Conservation (phyloP, 2,888 invertebrate species). For the Tenthredo mesomela region DNA sequence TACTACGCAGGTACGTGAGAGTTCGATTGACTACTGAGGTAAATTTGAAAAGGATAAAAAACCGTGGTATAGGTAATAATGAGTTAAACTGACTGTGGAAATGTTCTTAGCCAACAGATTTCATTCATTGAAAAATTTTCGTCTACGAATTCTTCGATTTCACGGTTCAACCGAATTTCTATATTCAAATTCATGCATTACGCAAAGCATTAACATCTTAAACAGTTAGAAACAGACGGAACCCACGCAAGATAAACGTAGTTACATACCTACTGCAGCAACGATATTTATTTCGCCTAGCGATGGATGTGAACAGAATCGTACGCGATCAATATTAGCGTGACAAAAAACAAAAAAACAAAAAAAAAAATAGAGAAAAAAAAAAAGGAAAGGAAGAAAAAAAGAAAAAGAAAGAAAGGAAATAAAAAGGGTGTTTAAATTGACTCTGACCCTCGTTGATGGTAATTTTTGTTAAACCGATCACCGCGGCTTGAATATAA, state of each 20-base stretch:
- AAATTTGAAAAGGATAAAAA: background rate
- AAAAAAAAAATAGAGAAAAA: background rate
- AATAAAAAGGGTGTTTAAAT: background rate
- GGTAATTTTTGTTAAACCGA: conserved; percentile 3
- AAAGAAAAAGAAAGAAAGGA: background rate
- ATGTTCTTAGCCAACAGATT: background rate
- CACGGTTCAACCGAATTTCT: conserved; percentile 49
- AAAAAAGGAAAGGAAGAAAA: background rate
- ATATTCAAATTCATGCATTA: conserved; percentile 51
- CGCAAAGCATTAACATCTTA: conserved; percentile 50
- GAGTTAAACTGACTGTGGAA: background rate
- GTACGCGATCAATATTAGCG: conserved; percentile 31
- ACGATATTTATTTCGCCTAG: conserved; percentile 40
- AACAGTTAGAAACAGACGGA: conserved; percentile 38
- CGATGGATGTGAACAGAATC: conserved; percentile 41
- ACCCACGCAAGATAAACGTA: conserved; percentile 50
- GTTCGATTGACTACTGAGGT: background rate
- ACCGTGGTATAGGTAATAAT: background rate
- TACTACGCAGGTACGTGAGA: background rate
- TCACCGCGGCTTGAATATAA: background rate
- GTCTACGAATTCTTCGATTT: conserved; percentile 42
- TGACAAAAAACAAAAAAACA: background rate
- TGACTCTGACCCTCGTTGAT: conserved; percentile 6
- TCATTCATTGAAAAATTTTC: conserved; percentile 29
- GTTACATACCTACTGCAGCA: background rate